Conservation (phyloP, 2,888 invertebrate genomes). For the Drosophila mimetica region DNA sequence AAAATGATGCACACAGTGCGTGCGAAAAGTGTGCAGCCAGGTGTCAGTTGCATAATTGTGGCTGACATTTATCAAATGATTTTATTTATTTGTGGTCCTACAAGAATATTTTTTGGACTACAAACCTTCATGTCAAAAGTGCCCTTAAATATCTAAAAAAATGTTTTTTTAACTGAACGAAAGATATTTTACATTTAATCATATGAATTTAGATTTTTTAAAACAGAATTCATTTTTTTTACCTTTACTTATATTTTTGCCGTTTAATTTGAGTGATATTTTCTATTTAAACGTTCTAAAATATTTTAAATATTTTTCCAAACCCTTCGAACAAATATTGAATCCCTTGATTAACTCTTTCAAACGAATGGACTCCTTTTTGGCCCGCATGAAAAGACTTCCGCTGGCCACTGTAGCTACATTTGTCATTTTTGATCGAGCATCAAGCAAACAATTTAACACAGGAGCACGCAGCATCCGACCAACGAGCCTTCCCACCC, state of each 20-base stretch:
- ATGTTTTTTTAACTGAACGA: no score
- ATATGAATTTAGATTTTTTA: no score
- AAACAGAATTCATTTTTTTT: no score
- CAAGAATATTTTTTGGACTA: background rate
- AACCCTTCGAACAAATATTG: background rate
- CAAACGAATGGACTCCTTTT: slow-evolving; percentile 6
- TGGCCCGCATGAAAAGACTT: slow-evolving; percentile 22
- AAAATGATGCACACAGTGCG: slow-evolving; percentile 64
- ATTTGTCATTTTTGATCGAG: slow-evolving; percentile 82
- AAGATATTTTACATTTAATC: no score
- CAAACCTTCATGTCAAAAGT: no score
- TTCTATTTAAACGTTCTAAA: no score
- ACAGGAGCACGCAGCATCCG: slow-evolving; percentile 47
- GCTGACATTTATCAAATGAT: background rate
- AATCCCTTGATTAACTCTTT: background rate
- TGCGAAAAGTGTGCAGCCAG: slow-evolving; percentile 9
- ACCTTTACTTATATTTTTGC: no score
- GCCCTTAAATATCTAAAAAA: no score
- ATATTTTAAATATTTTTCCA: background rate
- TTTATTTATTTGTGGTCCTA: background rate
- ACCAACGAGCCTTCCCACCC: slow-evolving; percentile 13
- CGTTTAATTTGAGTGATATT: no score
- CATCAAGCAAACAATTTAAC: slow-evolving; percentile 81
- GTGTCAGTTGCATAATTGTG: background rate
- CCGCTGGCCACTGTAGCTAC: slow-evolving; percentile 58